Evolutionary conservation across 2,888 invertebrate genomes (phyloP), one percentile per base, ranked within the genome.

Genomic region (Noctua janthina): DNA sequence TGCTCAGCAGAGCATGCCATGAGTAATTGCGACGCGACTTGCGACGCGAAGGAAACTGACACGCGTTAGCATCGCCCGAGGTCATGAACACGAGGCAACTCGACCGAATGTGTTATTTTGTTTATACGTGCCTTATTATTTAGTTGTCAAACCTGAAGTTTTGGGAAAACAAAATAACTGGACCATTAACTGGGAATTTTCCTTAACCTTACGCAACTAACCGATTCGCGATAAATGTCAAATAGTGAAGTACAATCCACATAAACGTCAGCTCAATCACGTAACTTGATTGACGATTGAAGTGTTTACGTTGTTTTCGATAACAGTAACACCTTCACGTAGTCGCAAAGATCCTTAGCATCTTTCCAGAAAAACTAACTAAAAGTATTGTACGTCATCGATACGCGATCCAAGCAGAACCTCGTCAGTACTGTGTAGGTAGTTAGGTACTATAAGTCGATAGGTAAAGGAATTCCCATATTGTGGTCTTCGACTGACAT

Each of bases 201-300:
- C 67, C 66, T 29, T 29, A 67, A 67, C 46, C 39, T 81, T 74
- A 56, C 62, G 49, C 39, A 81, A 82, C 23, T 54, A 46, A 17
- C 35, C 59, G 29, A 51, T 20, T 46, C 39, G 35, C 39, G 39
- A 69, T 81, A 75, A 81, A 81, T 81, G 69, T 76, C 82, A 69
- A 81, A 81, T 64, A 29, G 15, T 69, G 29, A 64, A 56, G 17
- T 56, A 56, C 54, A 39, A 64, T 64, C 39, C 8, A n/a, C 69
- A 49, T 54, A 49, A 70, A 49, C 70, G 39, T 70, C 20, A 49
- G 39, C 23, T 51, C 39, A 46, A 81, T 81, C 81, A 74, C 68
- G 17, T n/a, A 75, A 75, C 39, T 43, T 51, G 56, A 76, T 82
- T 76, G 66, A 76, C 23, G 39, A 70, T 64, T 76, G 39, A 43